Base-by-base conservation (phyloP, 2,797 vertebrate genomes). In the Chromobotia macracanthus region DNA sequence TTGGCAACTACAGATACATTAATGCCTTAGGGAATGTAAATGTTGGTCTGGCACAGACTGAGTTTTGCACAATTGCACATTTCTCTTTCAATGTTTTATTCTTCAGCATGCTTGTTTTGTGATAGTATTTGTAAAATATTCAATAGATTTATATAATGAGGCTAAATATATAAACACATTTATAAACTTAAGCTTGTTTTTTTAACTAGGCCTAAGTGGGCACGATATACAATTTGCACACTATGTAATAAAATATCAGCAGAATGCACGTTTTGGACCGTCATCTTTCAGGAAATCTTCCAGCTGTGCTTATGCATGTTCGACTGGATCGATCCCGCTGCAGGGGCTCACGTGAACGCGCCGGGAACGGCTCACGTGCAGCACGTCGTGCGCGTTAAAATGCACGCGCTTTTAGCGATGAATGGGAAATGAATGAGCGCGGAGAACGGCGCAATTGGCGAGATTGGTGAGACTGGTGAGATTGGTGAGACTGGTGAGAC, bases 321-420 rank as follows among this genome's bases (percentile, higher is more conserved):
- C 41, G 41, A 74, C 75, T 73, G 73, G 75, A n/a, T 78, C 58
- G 75, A 67, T 61, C 25, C 38, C 70, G 38, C 69, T 67, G 71
- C 69, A 60, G 80, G 80, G 75, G 53, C 51, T 28, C 3, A 16
- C 3, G 19, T 38, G 63, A 67, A 67, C 38, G 31, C 28, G 53
- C 31, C 10, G 61, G 21, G 69, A 56, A 65, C 56, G 61, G 53
- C 13, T 72, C 50, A 56, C 60, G 6, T 79, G 77, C n/a, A 55
- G 60, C 35, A 28, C 1, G 48, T 16, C 65, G 69, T 41, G 60
- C 65, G 46, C 48, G 65, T 79, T 79, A 79, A 66, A 18, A 72
- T 48, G 69, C 60, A 31, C 28, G 69, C 9, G 35, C 75, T 51
- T 28, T 31, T 4, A 13, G 18, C 66, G 61, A 82, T 82, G 70